Percentiles rank a stretch among this genome's conserved stretches.
Evolutionary conservation across 1,140 invertebrate genomes (phyloP).

Genomic region (Eumaeus atala): DNA sequence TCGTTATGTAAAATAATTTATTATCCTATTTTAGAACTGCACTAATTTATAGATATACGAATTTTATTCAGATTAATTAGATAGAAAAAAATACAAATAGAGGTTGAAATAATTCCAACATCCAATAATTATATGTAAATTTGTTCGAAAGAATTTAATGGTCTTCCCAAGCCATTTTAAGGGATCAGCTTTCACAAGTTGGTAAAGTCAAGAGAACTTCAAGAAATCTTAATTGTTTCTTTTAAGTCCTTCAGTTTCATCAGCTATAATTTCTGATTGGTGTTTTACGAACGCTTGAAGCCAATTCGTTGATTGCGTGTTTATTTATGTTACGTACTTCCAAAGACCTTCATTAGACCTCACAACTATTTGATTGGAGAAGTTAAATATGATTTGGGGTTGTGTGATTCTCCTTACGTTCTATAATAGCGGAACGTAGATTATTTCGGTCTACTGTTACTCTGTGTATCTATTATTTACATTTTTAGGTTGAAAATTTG

Average conservation of each 20-base stretch:
- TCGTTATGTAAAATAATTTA: too few relatives aligned
- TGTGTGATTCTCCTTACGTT: background rate
- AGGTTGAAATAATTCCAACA: constrained; percentile 15
- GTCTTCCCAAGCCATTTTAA: constrained; percentile 29
- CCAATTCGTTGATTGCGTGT: constrained; percentile 20
- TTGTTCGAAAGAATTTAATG: constrained; percentile 55
- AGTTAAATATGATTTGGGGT: constrained; percentile 7
- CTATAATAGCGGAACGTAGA: constrained; percentile 5
- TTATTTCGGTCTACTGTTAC: background rate
- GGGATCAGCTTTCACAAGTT: constrained; percentile 31
- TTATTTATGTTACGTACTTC: constrained; percentile 20
- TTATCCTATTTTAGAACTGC: too few relatives aligned
- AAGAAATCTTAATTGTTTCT: constrained; percentile 47
- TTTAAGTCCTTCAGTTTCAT: constrained; percentile 37
- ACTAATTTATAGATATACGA: too few relatives aligned
- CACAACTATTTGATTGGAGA: constrained; percentile 7
- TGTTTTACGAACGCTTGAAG: constrained; percentile 20
- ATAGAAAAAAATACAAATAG: background rate
- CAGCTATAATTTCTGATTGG: constrained; percentile 30
- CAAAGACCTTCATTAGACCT: constrained; percentile 10
- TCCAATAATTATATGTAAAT: constrained; percentile 35
- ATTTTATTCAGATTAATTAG: too few relatives aligned
- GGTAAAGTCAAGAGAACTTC: constrained; percentile 39
- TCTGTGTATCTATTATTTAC: too few relatives aligned
- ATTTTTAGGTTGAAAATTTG: too few relatives aligned